A percentile compares a stretch with the other conserved stretches of the same genome.
These are phyloP conservation scores for Boleophthalmus pectinirostris DNA, from an alignment of 2,113 vertebrate species.

Conservation along the genomic window DNA sequence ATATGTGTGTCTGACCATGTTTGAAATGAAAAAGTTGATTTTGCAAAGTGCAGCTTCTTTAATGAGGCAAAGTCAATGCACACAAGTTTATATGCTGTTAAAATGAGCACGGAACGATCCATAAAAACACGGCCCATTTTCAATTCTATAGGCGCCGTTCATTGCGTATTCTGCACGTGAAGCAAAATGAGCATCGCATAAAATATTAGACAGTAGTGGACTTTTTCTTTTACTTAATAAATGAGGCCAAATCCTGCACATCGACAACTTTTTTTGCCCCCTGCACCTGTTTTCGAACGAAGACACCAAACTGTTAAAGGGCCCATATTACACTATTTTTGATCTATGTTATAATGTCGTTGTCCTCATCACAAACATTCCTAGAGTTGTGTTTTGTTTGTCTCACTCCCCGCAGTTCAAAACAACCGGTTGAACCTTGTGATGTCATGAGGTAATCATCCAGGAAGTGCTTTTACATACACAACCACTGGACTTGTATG, in stretches of 20 bases:
- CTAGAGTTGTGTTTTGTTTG: too few relatives aligned
- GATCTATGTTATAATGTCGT: too few relatives aligned
- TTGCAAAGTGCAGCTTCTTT: not conserved
- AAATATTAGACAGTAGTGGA: conserved; percentile 16
- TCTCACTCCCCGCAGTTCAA: too few relatives aligned
- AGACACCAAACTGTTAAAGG: not conserved
- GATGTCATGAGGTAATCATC: too few relatives aligned
- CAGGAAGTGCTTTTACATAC: too few relatives aligned
- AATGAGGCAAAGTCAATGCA: not conserved
- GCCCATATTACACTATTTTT: too few relatives aligned
- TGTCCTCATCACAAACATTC: too few relatives aligned
- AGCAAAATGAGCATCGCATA: conserved; percentile 20
- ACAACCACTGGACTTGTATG: too few relatives aligned
- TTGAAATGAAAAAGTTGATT: not conserved
- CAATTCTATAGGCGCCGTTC: conserved; percentile 30
- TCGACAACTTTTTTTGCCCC: conserved; percentile 7
- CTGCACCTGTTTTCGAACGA: conserved; percentile 8
- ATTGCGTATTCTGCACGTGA: conserved; percentile 28
- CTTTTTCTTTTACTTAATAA: conserved; percentile 9
- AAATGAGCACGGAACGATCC: conserved; percentile 14
- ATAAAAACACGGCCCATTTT: conserved; percentile 17
- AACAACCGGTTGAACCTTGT: too few relatives aligned
- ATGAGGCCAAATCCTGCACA: not conserved
- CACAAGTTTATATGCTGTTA: conserved; percentile 14
- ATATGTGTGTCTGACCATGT: not conserved